phyloP scores from a whole-genome alignment of 2,888 invertebrate species.

The Abrostola tripartita region DNA sequence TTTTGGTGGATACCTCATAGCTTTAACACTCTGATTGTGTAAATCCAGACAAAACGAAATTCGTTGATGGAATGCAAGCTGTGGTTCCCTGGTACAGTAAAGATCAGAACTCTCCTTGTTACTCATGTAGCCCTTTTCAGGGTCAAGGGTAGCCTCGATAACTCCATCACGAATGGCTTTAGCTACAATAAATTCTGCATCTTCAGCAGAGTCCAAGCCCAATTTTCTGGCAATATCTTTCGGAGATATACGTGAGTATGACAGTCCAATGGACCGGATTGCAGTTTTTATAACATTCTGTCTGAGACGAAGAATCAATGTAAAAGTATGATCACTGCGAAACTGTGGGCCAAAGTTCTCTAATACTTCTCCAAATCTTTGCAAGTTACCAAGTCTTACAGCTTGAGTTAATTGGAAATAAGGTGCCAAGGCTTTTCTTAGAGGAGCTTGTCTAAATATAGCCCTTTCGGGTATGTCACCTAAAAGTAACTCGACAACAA shows the following conservation, averaged over 20 bases:
- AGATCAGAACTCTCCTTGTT: conserved; percentile 99
- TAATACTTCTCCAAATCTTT: conserved; percentile 97
- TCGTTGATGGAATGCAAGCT: conserved; percentile 98
- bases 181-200: conserved; percentile 99
- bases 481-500: conserved; percentile 97
- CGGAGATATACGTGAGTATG: conserved; percentile 98
- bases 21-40: conserved; percentile 99
- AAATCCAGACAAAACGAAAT: conserved; percentile 99
- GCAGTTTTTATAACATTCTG: conserved; percentile 99
- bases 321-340: conserved; percentile 97
- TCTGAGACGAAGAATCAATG: conserved; percentile 97
- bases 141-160: conserved; percentile 98
- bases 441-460: conserved; percentile 96
- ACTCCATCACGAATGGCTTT: conserved; percentile 99
- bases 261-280: conserved; percentile 97
- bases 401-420: conserved; percentile 99
- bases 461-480: conserved; percentile 99
- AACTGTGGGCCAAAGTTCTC: conserved; percentile 97
- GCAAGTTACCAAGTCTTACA: conserved; percentile 97
- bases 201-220: conserved; percentile 97
- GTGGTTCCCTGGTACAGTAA: conserved; percentile 98
- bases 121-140: conserved; percentile 98
- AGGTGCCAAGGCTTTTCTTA: conserved; percentile 96
- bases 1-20: conserved; percentile 99
- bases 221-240: conserved; percentile 98